Percentiles rank a stretch among this genome's conserved stretches.
phyloP scores from a whole-genome alignment of 2,888 invertebrate species.

The Clunio marinus region DNA sequence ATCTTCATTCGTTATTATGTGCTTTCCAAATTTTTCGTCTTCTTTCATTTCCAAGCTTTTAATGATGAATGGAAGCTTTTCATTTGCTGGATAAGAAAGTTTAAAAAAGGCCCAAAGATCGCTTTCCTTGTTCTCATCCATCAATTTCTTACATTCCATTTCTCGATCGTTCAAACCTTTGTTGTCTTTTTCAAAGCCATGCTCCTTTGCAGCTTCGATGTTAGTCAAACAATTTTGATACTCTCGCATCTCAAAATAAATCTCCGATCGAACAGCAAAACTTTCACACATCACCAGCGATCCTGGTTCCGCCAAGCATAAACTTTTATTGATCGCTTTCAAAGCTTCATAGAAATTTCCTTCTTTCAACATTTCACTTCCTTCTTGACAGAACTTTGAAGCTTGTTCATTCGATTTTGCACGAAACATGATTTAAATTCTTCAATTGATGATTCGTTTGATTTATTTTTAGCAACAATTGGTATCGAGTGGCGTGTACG shows the following conservation, averaged over 20 bases:
- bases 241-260: not conserved
- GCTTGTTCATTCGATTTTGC: not conserved
- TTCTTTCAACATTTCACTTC: not conserved
- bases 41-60: not conserved
- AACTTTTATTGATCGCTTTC: not conserved
- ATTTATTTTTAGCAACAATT: no score
- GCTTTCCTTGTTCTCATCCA: not conserved
- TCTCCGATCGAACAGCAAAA: not conserved
- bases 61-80: not conserved
- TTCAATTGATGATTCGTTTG: no score
- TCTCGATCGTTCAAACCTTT: not conserved
- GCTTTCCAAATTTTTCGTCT: not conserved
- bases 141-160: not conserved
- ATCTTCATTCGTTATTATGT: not conserved
- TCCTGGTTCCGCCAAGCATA: not conserved
- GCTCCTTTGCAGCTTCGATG: not conserved
- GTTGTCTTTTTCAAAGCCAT: not conserved
- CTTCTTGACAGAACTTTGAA: not conserved
- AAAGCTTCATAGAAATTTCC: not conserved
- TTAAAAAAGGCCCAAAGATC: not conserved
- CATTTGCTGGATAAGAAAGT: not conserved
- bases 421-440: not conserved
- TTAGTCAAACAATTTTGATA: not conserved
- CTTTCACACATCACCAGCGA: not conserved
- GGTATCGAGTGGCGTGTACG: no score